A percentile compares a stretch with the other conserved stretches of the same genome.
Conservation (phyloP, 1,140 invertebrate genomes). For the Elymnias hypermnestra region DNA sequence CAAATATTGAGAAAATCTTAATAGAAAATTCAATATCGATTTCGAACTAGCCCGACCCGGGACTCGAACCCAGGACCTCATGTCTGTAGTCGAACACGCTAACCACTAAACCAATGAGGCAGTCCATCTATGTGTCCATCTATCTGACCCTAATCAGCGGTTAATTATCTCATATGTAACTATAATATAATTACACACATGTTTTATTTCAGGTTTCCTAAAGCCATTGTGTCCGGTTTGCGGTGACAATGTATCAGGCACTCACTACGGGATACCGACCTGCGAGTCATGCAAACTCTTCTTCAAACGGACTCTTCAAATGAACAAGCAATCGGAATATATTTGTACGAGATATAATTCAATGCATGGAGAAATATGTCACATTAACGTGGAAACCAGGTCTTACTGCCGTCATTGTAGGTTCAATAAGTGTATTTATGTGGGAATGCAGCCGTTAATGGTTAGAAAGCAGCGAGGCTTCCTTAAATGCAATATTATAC, state of each 20-base stretch:
- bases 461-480: slow-evolving; percentile 19
- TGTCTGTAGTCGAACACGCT: too few relatives aligned
- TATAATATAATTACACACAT: too few relatives aligned
- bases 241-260: slow-evolving; percentile 33
- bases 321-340: slow-evolving; percentile 28
- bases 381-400: slow-evolving; percentile 26
- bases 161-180: too few relatives aligned
- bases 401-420: slow-evolving; percentile 40
- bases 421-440: slow-evolving; percentile 35
- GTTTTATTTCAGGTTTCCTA: not conserved
- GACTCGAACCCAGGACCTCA: too few relatives aligned
- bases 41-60: too few relatives aligned
- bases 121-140: too few relatives aligned
- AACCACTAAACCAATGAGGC: too few relatives aligned
- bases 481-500: too few relatives aligned
- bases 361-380: slow-evolving; percentile 10
- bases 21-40: too few relatives aligned
- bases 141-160: too few relatives aligned
- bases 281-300: slow-evolving; percentile 57
- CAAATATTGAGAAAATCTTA: too few relatives aligned
- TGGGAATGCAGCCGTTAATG: slow-evolving; percentile 39
- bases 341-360: slow-evolving; percentile 13
- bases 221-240: slow-evolving; percentile 35
- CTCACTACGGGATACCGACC: slow-evolving; percentile 42
- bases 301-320: slow-evolving; percentile 44